Base-by-base conservation (phyloP, 2,888 invertebrate genomes). In the Margaritifera margaritifera region DNA sequence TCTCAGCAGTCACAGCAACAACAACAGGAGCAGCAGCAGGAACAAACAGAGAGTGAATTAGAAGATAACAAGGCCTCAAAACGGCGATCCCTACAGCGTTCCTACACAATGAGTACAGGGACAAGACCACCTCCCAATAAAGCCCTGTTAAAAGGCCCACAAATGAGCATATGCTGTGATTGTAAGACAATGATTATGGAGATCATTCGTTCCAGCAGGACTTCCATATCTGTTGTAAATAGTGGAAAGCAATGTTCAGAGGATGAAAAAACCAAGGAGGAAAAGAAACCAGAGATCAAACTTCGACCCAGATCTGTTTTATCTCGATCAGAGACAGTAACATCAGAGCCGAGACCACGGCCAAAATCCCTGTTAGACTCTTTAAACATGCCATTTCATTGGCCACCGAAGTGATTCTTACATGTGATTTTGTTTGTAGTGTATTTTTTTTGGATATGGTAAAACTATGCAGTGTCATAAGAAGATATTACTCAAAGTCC, bases 101-200 rank as follows among this genome's bases (percentile, higher is more conserved):
- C 84, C 31, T 82, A 85, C 69, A 83, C 84, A 8, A 80, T 84
- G 62, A 71, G 78, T 24, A 68, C 66, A 22, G 73, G 72, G 18
- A 70, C 75, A 53, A 62, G 72, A 50, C 77, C 81, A 51, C 74
- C 78, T 0, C 80, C 81, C 2, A 80, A 78, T 64, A 82, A 71
- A 67, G 80, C 78, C 54, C 62, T 79, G 4, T 67, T 81, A 27
- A 75, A 75, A 74, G 81, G 92, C 60, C 94, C 95, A 72, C 93
- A 95, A 87, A 95, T 96, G 94, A 94, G 94, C 74, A 96, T 97
- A 62, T 98, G 97, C 89, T 94, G 95, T 90, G 97, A 97, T 92
- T 98, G 97, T 91, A 96, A 96, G 89, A 94, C 95, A 72, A 95
- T 97, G 94, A 95, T 97, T 71, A 93, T 96, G 83, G 96, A 96